Conservation (phyloP, 2,797 vertebrate genomes). For the Miichthys miiuy region DNA sequence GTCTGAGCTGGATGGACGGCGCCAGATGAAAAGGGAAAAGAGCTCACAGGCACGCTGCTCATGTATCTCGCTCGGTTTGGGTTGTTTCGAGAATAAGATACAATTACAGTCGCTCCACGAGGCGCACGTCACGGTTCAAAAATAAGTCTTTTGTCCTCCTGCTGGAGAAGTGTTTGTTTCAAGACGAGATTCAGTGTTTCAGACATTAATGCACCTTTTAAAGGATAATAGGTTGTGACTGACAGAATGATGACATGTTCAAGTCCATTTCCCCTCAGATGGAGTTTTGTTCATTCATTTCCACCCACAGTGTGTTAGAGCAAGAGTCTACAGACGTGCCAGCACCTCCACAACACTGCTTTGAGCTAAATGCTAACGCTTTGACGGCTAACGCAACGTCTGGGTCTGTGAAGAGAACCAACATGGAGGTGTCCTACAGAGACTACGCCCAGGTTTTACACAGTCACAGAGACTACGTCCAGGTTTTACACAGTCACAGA, state of each 20-base stretch:
- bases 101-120: conserved; percentile 8
- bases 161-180: conserved; percentile 12
- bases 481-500: no score
- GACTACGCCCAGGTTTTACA: no score
- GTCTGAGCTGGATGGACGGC: conserved; percentile 26
- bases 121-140: neutral
- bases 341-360: neutral
- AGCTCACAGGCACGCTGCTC: conserved; percentile 37
- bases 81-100: conserved; percentile 17
- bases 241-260: neutral
- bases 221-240: neutral
- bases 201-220: conserved; percentile 15
- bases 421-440: no score
- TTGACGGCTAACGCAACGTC: no score
- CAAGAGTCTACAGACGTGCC: no score
- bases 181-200: conserved; percentile 3
- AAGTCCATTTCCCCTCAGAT: neutral
- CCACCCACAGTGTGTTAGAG: neutral
- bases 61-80: conserved; percentile 20
- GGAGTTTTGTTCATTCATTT: neutral
- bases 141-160: conserved; percentile 21
- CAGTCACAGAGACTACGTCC: no score
- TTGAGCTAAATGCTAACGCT: neutral
- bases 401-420: no score
- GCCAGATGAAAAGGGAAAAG: neutral